A percentile compares a stretch with the other conserved stretches of the same genome.
These are phyloP conservation scores for Oncorhynchus clarkii DNA, from an alignment of 2,113 vertebrate species.

Conservation along the genomic window DNA sequence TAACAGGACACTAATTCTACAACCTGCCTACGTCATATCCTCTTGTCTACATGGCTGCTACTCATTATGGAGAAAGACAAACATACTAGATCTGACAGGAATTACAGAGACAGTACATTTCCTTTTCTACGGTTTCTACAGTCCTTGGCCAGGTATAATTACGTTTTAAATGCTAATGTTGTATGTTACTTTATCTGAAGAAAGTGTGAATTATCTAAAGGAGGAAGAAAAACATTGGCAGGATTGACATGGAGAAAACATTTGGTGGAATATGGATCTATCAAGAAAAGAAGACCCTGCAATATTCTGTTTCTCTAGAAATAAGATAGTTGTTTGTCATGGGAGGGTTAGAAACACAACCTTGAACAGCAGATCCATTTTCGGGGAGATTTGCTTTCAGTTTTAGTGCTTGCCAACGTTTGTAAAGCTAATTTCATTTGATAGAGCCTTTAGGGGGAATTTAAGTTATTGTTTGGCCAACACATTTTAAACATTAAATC, in stretches of 20 bases:
- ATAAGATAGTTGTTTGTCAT: conserved; percentile 2
- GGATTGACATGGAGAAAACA: conserved; percentile 40
- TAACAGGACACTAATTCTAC: neutral
- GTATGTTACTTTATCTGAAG: conserved; percentile 24
- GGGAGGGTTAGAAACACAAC: neutral
- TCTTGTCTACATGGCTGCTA: neutral
- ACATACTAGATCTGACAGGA: neutral
- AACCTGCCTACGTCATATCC: neutral
- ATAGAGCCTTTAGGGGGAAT: conserved; percentile 24
- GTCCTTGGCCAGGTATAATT: neutral
- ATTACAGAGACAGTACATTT: neutral
- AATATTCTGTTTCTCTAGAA: conserved; percentile 18
- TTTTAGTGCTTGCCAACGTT: conserved; percentile 30
- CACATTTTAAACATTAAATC: conserved; percentile 3
- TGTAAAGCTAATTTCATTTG: conserved; percentile 49
- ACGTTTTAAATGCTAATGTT: neutral
- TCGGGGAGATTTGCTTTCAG: conserved; percentile 33
- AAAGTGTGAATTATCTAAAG: conserved; percentile 29
- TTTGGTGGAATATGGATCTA: conserved; percentile 41
- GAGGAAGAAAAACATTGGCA: conserved; percentile 32
- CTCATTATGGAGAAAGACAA: neutral
- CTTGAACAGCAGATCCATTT: conserved; percentile 27
- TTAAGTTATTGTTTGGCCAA: conserved; percentile 32
- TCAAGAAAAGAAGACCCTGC: conserved; percentile 17
- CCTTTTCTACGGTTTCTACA: no score